A percentile compares a stretch with the other conserved stretches of the same genome.
phyloP scores from a whole-genome alignment of 92 coral and sea anemone genomes.

The Diadumene lineata region DNA sequence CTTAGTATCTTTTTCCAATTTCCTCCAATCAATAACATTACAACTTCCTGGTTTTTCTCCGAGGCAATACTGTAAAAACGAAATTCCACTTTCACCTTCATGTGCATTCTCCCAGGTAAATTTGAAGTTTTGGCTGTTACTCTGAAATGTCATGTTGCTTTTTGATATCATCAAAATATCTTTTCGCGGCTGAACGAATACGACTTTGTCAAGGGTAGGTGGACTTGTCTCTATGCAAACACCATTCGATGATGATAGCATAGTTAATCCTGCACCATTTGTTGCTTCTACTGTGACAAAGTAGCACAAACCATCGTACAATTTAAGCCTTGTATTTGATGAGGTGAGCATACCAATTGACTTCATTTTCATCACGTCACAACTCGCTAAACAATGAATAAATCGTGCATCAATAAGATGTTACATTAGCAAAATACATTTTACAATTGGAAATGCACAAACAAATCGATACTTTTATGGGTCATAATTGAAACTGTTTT shows the following conservation, averaged over 20 bases:
- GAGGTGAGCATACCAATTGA: slow-evolving; percentile 57
- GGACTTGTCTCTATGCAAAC: slow-evolving; percentile 75
- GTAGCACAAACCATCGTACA: slow-evolving; percentile 67
- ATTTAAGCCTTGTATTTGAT: slow-evolving; percentile 19
- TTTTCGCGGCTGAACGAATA: slow-evolving; percentile 16
- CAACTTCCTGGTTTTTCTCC: slow-evolving; percentile 46
- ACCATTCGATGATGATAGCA: slow-evolving; percentile 74
- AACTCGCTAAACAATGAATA: slow-evolving; percentile 51
- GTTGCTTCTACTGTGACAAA: slow-evolving; percentile 84
- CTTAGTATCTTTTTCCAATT: slow-evolving; percentile 22
- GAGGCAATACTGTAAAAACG: slow-evolving; percentile 60
- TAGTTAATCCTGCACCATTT: slow-evolving; percentile 85
- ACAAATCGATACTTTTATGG: too few species aligned
- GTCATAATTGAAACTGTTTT: too few species aligned
- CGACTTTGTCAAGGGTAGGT: slow-evolving; percentile 51
- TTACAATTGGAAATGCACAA: too few species aligned
- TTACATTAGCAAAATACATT: too few species aligned
- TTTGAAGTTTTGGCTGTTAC: slow-evolving; percentile 32
- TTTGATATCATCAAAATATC: background rate
- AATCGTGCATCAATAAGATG: background rate
- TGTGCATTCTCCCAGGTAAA: slow-evolving; percentile 58
- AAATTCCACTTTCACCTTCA: slow-evolving; percentile 76
- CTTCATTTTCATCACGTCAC: slow-evolving; percentile 61
- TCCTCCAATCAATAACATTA: slow-evolving; percentile 56
- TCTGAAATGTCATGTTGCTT: slow-evolving; percentile 33